Evolutionary conservation across 2,113 vertebrate species (phyloP).

Genomic region (Collichthys lucidus): DNA sequence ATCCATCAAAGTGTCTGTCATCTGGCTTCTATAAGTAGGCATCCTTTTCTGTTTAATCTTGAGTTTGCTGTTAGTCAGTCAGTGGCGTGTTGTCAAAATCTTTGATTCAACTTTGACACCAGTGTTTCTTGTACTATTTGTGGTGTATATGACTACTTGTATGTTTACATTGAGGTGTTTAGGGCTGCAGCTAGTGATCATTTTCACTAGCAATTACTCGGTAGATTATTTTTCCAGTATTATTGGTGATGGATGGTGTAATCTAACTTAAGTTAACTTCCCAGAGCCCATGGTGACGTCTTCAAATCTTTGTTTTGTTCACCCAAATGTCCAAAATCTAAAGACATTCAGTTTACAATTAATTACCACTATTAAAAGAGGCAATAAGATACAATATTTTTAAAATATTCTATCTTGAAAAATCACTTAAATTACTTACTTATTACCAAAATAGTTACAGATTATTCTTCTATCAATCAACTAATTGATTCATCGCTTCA

Average conservation of each 20-base stretch:
- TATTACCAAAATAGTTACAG: neutral
- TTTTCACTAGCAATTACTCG: neutral
- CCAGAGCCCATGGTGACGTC: neutral
- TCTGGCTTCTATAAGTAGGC: neutral
- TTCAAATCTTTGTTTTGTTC: too few relatives aligned
- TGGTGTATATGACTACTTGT: neutral
- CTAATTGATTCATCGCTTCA: neutral
- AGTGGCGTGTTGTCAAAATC: neutral
- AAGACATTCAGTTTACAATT: neutral
- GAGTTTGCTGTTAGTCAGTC: neutral
- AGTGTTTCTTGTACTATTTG: neutral
- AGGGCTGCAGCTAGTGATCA: neutral
- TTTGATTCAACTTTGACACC: neutral
- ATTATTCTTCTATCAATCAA: neutral
- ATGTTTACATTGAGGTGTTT: neutral
- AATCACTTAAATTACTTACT: neutral
- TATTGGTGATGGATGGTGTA: neutral
- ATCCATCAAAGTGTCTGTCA: slow-evolving; percentile 2
- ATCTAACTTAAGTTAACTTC: neutral
- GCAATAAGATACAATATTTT: neutral
- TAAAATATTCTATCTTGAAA: neutral
- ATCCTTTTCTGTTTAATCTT: neutral
- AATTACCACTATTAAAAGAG: neutral
- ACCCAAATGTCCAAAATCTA: neutral
- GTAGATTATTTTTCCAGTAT: neutral